phyloP scores from a whole-genome alignment of 2,113 vertebrate species.

The Trinectes maculatus region DNA sequence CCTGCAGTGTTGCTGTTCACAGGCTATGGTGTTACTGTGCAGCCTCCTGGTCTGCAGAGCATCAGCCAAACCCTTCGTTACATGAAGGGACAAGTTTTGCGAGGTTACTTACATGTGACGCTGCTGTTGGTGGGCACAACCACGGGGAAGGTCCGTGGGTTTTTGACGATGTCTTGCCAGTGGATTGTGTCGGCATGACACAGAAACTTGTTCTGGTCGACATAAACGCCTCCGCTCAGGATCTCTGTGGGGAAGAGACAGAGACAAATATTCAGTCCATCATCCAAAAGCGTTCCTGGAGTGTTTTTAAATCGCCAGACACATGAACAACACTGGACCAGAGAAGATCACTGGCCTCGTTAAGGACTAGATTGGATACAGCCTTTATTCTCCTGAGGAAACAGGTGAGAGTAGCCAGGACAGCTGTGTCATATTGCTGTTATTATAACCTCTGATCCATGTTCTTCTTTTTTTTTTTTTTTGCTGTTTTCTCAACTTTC shows the following conservation, averaged over 20 bases:
- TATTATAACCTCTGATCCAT: conserved; percentile 61
- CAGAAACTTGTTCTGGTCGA: conserved; percentile 96
- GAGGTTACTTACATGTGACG: conserved; percentile 87
- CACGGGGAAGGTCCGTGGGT: conserved; percentile 86
- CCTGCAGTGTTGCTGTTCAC: neutral
- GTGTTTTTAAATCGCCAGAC: conserved; percentile 20
- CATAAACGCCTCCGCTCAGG: conserved; percentile 94
- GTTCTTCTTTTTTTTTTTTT: no score
- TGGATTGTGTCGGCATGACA: conserved; percentile 97
- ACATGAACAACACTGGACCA: neutral
- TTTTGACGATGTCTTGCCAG: conserved; percentile 97
- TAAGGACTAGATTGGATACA: neutral
- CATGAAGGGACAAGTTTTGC: neutral
- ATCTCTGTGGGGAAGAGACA: conserved; percentile 86
- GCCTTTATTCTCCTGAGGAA: neutral
- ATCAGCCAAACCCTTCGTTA: no score
- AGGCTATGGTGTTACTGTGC: neutral
- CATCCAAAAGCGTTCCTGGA: neutral
- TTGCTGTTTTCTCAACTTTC: conserved; percentile 20
- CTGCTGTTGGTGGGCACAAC: conserved; percentile 94
- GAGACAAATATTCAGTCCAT: neutral
- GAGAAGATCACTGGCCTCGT: conserved; percentile 4
- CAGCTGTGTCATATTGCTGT: conserved; percentile 31
- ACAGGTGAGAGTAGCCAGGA: conserved; percentile 10
- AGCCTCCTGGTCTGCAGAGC: neutral